Evolutionary conservation across 2,888 invertebrate genomes (phyloP).

Genomic region (Dysmachus trigonus): DNA sequence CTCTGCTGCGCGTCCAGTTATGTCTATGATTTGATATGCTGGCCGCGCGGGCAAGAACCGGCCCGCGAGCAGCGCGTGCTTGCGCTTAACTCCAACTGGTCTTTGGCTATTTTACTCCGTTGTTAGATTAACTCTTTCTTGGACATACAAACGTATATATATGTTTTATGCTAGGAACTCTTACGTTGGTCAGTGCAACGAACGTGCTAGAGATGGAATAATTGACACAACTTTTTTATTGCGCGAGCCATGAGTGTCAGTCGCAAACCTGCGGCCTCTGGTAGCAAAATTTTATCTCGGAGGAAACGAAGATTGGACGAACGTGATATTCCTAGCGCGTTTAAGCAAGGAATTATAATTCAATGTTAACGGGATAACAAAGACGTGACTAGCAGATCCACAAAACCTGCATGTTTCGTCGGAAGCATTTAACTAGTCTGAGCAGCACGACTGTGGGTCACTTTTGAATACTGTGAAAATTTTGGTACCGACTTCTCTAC

Average conservation of each 20-base stretch:
- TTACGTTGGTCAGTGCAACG: neutral
- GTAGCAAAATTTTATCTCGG: slow-evolving; percentile 20
- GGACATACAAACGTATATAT: neutral
- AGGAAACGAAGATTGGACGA: slow-evolving; percentile 24
- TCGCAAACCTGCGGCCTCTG: neutral
- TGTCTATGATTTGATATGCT: slow-evolving; percentile 28
- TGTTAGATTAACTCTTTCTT: neutral
- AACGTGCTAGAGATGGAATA: slow-evolving; percentile 26
- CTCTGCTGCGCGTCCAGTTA: neutral
- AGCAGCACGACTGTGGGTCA: neutral
- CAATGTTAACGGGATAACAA: slow-evolving; percentile 11
- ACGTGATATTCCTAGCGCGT: slow-evolving; percentile 13
- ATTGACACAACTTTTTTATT: slow-evolving; percentile 29
- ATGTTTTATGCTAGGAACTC: neutral
- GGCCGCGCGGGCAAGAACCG: neutral
- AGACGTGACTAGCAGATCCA: neutral
- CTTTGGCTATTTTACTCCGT: neutral
- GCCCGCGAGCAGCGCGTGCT: slow-evolving; percentile 35
- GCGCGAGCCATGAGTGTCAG: neutral
- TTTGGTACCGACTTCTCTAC: neutral
- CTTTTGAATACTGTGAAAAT: neutral
- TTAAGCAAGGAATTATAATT: slow-evolving; percentile 2
- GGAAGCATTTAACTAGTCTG: neutral
- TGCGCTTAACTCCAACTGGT: slow-evolving; percentile 1
- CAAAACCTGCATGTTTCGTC: neutral